Percentiles rank a stretch among this genome's conserved stretches.
phyloP scores from a whole-genome alignment of 2,797 vertebrate genomes.

The Ispidina lecontei region DNA sequence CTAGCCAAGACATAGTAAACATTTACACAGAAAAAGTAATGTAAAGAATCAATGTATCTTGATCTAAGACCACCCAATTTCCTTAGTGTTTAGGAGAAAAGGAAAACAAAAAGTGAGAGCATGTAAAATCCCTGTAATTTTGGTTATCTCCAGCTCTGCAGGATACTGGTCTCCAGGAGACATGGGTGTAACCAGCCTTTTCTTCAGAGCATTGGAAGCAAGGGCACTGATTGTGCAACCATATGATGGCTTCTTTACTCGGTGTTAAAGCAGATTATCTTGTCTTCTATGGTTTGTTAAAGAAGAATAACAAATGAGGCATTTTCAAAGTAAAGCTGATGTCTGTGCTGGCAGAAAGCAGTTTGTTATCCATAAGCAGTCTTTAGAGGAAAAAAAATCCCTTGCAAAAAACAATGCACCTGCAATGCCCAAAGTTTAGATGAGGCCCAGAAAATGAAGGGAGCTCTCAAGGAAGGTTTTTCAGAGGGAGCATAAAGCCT shows the following conservation, averaged over 20 bases:
- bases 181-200: background rate
- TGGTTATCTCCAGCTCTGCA: background rate
- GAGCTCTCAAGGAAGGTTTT: background rate
- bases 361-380: background rate
- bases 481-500: background rate
- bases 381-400: background rate
- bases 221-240: background rate
- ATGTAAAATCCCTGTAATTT: background rate
- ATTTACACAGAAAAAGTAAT: background rate
- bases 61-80: background rate
- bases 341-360: background rate
- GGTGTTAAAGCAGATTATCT: background rate
- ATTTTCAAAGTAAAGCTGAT: background rate
- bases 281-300: background rate
- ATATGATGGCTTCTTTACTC: accelerated
- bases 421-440: background rate
- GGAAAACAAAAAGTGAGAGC: background rate
- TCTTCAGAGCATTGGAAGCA: background rate
- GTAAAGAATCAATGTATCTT: background rate
- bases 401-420: background rate
- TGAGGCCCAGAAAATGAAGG: background rate
- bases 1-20: background rate
- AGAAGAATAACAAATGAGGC: background rate
- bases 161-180: background rate
- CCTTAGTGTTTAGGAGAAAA: background rate